Evolutionary conservation across 2,888 invertebrate genomes (phyloP), one percentile per base, ranked within the genome.

Genomic region (Abrostola triplasia): DNA sequence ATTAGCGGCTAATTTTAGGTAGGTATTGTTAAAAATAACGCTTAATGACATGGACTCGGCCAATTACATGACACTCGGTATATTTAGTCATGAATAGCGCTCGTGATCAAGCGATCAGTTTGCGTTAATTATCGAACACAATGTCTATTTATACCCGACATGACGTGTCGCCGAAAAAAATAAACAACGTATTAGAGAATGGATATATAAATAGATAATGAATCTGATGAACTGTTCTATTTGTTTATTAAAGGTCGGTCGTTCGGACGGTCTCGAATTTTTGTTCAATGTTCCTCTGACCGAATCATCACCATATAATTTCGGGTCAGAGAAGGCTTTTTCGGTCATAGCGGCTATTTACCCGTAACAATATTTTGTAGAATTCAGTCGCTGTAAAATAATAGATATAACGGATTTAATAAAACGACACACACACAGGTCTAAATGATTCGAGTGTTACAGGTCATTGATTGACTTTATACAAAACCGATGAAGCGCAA

Each of bases 1-100:
- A 75, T 73, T 73, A 79, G 67, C 69, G 47, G 2, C 57, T 55
- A 79, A 73, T 73, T 79, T 76, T 47, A 12, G 51, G 51, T 55
- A 10, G 53, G 36, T 50, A 44, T 37, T 35, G 56, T 44, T 75
- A 64, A 66, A 70, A 73, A 72, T 72, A 73, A 61, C 66, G 24
- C 52, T 49, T 65, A 76, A 67, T 54, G 56, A 64, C 56, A 69
- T 60, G 41, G 59, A 67, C 57, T 59, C 44, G 57, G 56, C 60
- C 67, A 78, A 73, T 69, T 62, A 59, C 40, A 54, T 38, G 59
- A 40, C 42, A 11, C 4, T 54, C 10, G 13, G 48, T 63, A 41
- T 11, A 58, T 47, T 64, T 49, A 61, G 54, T 51, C 51, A 68
- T 65, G 56, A 60, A 48, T 53, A 50, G 36, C 57, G 37, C 56